A percentile compares a stretch with the other conserved stretches of the same genome.
Evolutionary conservation across 2,113 vertebrate genomes (phyloP).

Genomic region (Pheucticus melanocephalus): DNA sequence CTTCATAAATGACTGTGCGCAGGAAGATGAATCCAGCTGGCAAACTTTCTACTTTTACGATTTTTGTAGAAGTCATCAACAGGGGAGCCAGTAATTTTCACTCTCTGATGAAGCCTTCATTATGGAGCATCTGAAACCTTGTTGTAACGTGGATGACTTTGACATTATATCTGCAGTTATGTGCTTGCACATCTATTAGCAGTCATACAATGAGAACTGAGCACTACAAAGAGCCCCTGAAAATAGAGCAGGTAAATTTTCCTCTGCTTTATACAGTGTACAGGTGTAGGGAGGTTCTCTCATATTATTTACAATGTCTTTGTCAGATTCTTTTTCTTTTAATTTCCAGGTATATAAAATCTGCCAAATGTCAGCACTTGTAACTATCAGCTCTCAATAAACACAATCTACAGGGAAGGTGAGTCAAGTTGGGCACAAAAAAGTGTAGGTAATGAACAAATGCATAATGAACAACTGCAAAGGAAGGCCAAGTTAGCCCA

Average conservation of each 20-base stretch:
- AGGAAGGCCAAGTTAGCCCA: slow-evolving; percentile 51
- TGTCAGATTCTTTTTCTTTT: slow-evolving; percentile 45
- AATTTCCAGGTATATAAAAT: slow-evolving; percentile 57
- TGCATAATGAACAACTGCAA: slow-evolving; percentile 11
- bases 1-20: slow-evolving; percentile 37
- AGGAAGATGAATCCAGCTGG: slow-evolving; percentile 54
- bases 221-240: slow-evolving; percentile 41
- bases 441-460: not conserved
- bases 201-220: not conserved
- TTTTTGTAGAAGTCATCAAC: slow-evolving; percentile 37
- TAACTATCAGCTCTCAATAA: slow-evolving; percentile 63
- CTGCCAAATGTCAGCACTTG: slow-evolving; percentile 52
- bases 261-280: not conserved
- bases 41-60: slow-evolving; percentile 25
- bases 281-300: slow-evolving; percentile 47
- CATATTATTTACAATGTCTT: slow-evolving; percentile 20
- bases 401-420: slow-evolving; percentile 28
- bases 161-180: slow-evolving; percentile 59
- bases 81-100: slow-evolving; percentile 27
- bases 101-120: slow-evolving; percentile 45
- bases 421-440: slow-evolving; percentile 17
- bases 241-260: slow-evolving; percentile 51
- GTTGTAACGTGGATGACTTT: slow-evolving; percentile 11
- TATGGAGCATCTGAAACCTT: not conserved
- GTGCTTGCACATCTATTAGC: slow-evolving; percentile 29